These are phyloP conservation scores for Acromyrmex heyeri DNA, from an alignment of 1,140 invertebrate species.

Conservation along the genomic window DNA sequence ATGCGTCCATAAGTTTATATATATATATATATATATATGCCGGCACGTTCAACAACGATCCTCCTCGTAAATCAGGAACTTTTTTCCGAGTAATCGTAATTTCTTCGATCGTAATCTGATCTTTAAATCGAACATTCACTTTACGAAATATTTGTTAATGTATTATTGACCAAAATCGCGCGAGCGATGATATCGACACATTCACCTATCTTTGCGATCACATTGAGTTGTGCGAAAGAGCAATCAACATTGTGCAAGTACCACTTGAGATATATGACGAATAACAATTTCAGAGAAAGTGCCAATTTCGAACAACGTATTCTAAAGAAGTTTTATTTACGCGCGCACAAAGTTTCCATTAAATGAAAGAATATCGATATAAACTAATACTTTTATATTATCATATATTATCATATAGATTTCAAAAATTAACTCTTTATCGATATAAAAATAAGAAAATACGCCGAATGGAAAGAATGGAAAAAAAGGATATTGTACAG, in stretches of 20 bases:
- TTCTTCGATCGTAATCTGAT: background rate
- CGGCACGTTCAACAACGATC: background rate
- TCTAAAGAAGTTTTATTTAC: conserved; percentile 34
- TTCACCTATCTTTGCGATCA: conserved; percentile 6
- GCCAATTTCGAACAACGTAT: conserved; percentile 17
- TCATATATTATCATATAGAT: background rate
- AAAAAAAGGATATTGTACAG: background rate
- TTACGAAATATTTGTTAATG: conserved; percentile 21
- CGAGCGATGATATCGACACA: conserved; percentile 8
- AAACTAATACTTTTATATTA: conserved; percentile 16
- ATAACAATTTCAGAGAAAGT: conserved; percentile 41
- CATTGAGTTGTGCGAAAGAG: conserved; percentile 26
- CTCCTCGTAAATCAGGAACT: background rate
- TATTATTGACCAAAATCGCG: conserved; percentile 7
- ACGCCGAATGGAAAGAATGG: too few relatives aligned
- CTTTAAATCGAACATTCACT: background rate
- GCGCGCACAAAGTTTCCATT: background rate
- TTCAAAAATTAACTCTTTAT: background rate
- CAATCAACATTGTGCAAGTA: conserved; percentile 37
- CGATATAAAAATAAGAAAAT: background rate
- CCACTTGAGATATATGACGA: conserved; percentile 41
- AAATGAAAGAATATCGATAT: background rate
- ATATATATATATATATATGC: too few relatives aligned
- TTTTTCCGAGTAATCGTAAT: background rate
- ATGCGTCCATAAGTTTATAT: background rate